Evolutionary conservation across 2,113 vertebrate genomes (phyloP).

Genomic region (Ceyx melanurus): DNA sequence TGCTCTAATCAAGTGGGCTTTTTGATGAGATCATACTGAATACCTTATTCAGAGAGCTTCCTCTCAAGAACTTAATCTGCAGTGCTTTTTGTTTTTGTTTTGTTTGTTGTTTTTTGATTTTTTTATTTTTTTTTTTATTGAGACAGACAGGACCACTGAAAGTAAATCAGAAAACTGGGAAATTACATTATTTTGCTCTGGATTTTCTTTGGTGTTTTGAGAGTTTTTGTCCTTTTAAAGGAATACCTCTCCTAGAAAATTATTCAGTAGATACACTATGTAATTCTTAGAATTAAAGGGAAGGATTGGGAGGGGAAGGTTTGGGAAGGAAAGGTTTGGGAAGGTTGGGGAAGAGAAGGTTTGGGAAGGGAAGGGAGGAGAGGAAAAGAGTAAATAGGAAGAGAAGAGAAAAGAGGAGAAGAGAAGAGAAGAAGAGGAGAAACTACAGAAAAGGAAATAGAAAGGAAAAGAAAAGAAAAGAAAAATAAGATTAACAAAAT

Average conservation of each 20-base stretch:
- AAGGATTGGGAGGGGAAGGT: background rate
- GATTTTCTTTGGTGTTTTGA: background rate
- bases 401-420: no score
- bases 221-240: background rate
- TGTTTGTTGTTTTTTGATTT: background rate
- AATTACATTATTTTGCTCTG: background rate
- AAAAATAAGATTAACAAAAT: background rate
- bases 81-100: background rate
- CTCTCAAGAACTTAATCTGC: background rate
- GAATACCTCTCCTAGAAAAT: background rate
- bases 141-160: background rate
- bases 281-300: background rate
- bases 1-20: constrained; percentile 25
- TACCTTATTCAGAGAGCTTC: background rate
- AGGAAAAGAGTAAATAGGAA: no score
- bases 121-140: background rate
- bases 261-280: background rate
- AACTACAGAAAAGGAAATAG: background rate
- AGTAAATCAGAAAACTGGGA: background rate
- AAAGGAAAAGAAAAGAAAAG: background rate
- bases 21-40: background rate
- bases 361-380: no score
- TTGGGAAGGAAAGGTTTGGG: no score
- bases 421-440: background rate
- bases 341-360: no score